Evolutionary conservation across 2,113 vertebrate species (phyloP).

Genomic region (Falco punctatus): DNA sequence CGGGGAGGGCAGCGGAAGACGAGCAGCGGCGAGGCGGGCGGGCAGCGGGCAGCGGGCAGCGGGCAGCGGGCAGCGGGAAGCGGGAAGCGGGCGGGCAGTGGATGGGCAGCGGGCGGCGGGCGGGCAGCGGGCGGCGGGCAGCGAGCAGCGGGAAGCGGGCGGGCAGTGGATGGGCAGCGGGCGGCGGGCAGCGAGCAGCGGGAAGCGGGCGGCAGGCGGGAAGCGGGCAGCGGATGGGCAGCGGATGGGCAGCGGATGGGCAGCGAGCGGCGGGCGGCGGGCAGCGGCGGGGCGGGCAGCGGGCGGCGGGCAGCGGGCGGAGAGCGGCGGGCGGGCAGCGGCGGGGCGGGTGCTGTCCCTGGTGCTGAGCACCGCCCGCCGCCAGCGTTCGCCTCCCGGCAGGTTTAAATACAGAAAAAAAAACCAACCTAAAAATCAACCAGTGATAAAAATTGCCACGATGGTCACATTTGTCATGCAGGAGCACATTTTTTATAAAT

Average conservation of each 20-base stretch:
- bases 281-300: background rate
- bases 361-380: slow-evolving; percentile 57
- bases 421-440: background rate
- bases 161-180: background rate
- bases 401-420: background rate
- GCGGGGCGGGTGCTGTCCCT: slow-evolving; percentile 54
- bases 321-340: background rate
- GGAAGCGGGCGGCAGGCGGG: background rate
- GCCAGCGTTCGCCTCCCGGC: background rate
- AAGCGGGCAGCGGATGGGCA: background rate
- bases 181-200: background rate
- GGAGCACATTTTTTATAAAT: background rate
- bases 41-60: too few relatives aligned
- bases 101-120: too few relatives aligned
- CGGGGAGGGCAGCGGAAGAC: too few relatives aligned
- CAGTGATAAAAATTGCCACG: background rate
- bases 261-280: background rate
- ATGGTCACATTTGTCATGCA: background rate
- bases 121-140: too few relatives aligned
- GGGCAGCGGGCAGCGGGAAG: too few relatives aligned
- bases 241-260: background rate
- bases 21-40: background rate
- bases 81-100: too few relatives aligned
- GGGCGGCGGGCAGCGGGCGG: background rate
- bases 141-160: background rate